Evolutionary conservation across 1,140 invertebrate species (phyloP).

Genomic region (Hesperophylax magnus): DNA sequence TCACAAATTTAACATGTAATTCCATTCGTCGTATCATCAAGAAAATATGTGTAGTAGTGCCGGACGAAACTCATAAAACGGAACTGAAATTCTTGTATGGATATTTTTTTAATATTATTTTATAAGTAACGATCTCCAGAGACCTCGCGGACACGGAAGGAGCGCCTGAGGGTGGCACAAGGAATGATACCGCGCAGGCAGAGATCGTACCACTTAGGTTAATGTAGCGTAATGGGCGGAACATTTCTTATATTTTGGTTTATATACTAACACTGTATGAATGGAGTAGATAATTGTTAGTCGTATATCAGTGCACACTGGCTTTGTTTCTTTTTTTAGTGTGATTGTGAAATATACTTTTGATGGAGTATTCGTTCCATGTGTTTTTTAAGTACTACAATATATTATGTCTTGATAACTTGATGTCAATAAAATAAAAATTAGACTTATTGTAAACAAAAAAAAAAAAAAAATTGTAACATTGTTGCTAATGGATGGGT

Average conservation of each 20-base stretch:
- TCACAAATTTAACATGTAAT: constrained; percentile 44
- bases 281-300: constrained; percentile 45
- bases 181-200: not conserved
- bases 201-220: constrained; percentile 52
- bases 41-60: constrained; percentile 44
- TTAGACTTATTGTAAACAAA: constrained; percentile 50
- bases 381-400: constrained; percentile 46
- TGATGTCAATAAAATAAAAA: constrained; percentile 55
- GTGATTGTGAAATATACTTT: constrained; percentile 56
- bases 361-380: constrained; percentile 47
- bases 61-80: constrained; percentile 46
- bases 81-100: constrained; percentile 55
- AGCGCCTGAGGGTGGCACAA: constrained; percentile 1
- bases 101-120: constrained; percentile 51
- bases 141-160: constrained; percentile 2
- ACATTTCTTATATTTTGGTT: constrained; percentile 47
- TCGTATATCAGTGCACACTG: constrained; percentile 49
- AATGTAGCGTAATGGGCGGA: constrained; percentile 49
- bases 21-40: constrained; percentile 48
- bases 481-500: no score
- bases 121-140: constrained; percentile 42
- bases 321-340: constrained; percentile 50
- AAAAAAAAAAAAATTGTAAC: no score
- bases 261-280: constrained; percentile 43
- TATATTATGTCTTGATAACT: constrained; percentile 48